phyloP scores from a whole-genome alignment of 2,888 invertebrate species.

The Chrysolina haemoptera region DNA sequence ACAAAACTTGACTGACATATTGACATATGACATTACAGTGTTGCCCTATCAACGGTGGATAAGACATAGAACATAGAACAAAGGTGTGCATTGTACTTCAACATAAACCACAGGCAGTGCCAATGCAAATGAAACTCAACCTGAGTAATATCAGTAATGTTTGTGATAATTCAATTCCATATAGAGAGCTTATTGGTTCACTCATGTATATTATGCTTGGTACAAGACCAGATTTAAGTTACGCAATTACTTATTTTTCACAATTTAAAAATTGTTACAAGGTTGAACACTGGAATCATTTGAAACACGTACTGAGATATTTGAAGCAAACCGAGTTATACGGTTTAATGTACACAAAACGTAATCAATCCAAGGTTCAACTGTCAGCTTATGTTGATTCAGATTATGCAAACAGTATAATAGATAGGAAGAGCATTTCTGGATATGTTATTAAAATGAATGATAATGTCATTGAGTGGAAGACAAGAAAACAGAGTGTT shows the following conservation, averaged over 20 bases:
- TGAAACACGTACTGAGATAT: slow-evolving; percentile 43
- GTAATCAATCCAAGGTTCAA: slow-evolving; percentile 27
- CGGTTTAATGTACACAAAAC: slow-evolving; percentile 43
- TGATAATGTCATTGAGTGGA: slow-evolving; percentile 46
- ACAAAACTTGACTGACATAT: too few relatives aligned
- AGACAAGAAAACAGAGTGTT: slow-evolving; percentile 46
- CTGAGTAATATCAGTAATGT: slow-evolving; percentile 24
- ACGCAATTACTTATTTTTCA: slow-evolving; percentile 47
- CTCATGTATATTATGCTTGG: slow-evolving; percentile 51
- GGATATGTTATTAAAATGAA: slow-evolving; percentile 47
- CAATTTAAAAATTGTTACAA: slow-evolving; percentile 46
- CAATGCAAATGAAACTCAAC: slow-evolving; percentile 38
- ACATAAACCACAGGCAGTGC: slow-evolving; percentile 31
- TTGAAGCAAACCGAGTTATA: slow-evolving; percentile 43
- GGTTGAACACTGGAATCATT: slow-evolving; percentile 41
- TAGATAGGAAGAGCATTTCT: slow-evolving; percentile 48
- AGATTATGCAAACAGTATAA: slow-evolving; percentile 48
- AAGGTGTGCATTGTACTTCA: too few relatives aligned
- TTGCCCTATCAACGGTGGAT: too few relatives aligned
- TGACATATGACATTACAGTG: too few relatives aligned
- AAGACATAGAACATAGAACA: too few relatives aligned
- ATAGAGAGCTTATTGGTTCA: slow-evolving; percentile 45
- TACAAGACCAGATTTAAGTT: slow-evolving; percentile 50
- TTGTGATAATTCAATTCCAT: slow-evolving; percentile 27
- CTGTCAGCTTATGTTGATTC: slow-evolving; percentile 46